These are phyloP conservation scores for Fragum sueziense DNA, from an alignment of 2,888 invertebrate species.

Conservation along the genomic window DNA sequence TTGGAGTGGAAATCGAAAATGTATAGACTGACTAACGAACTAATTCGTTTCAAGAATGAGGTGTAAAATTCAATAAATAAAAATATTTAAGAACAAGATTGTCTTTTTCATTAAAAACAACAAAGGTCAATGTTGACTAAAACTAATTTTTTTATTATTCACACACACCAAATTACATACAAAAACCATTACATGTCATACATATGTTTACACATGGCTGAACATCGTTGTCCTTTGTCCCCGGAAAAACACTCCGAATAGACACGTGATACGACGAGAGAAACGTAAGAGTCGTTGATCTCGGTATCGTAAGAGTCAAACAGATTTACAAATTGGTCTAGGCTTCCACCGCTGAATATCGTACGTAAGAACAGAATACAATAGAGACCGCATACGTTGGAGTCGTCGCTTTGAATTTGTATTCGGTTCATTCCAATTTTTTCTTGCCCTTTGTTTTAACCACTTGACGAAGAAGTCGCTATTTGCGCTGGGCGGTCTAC, in stretches of 20 bases:
- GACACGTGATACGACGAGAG: background rate
- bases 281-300: constrained; percentile 21
- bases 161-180: background rate
- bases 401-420: constrained; percentile 25
- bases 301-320: constrained; percentile 3
- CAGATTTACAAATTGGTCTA: constrained; percentile 14
- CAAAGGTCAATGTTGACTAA: background rate
- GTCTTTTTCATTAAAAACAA: background rate
- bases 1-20: constrained; percentile 19
- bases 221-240: constrained; percentile 19
- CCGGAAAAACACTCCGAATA: constrained; percentile 22
- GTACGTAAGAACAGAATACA: constrained; percentile 24
- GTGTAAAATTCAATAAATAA: background rate
- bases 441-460: constrained; percentile 6
- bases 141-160: too few relatives aligned
- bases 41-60: background rate
- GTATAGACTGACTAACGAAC: constrained; percentile 7
- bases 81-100: background rate
- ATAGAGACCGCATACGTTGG: constrained; percentile 28
- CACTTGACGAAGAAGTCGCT: constrained; percentile 22
- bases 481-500: constrained; percentile 27
- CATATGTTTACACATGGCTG: constrained; percentile 18
- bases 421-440: background rate
- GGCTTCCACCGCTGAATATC: background rate
- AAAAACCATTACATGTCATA: background rate